Base-by-base conservation (phyloP, 2,797 vertebrate genomes). In the Euthynnus affinis region DNA sequence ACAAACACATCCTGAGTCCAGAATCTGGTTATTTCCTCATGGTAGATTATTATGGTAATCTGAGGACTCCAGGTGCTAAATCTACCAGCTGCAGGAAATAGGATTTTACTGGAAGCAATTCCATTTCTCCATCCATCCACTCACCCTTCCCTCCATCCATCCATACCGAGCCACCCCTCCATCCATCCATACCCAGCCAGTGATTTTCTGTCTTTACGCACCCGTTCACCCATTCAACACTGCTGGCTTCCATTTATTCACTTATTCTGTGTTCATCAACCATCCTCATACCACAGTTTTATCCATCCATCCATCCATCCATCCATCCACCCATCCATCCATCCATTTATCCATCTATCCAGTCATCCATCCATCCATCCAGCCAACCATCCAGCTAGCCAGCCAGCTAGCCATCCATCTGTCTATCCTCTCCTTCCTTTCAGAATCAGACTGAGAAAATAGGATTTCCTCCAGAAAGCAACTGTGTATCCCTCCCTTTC, bases 11-110 rank as follows among this genome's bases (percentile, higher is more conserved):
- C 9, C 66, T 72, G 51, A 58, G 46, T 79, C 80, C 72, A 73
- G 68, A 82, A 76, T 86, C 23, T 73, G 75, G 74, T 87, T 71
- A 84, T 90, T 89, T 89, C 85, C 79, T 76, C 74, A 53, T 69
- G 74, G 80, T 68, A 83, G 87, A 91, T 92, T 91, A 91, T 87
- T 90, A 84, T 90, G 84, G 67, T 89, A 91, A 92, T 90, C 85
- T 82, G 83, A 71, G 37, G 79, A 82, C 78, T 83, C 76, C 91
- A 90, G 89, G 86, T 91, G 81, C 71, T 74, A 87, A 85, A 20
- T 84, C 85, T 72, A 83, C 76, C 86, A 79, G 83, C 74, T 85
- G 80, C 76, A 90, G 78, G 76, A 89, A 92, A 91, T 85, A 42
- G 87, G 87, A 90, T 91, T 93, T 87, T 69, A 82, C 80, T 74